Base-by-base conservation (phyloP, 2,888 invertebrate species). In the Pseudanteris insignis region DNA sequence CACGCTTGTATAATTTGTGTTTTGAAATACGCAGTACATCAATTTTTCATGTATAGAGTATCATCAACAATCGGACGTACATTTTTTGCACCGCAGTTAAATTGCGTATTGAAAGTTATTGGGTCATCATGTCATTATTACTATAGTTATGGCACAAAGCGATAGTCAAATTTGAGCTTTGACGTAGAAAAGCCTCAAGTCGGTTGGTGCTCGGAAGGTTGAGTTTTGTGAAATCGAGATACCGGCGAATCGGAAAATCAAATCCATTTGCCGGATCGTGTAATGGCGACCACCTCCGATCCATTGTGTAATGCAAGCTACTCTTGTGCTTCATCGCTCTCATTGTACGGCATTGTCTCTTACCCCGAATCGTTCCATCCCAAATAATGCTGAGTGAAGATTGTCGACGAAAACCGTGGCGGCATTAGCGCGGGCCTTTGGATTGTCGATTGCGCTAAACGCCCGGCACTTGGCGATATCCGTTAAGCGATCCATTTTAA, bases 321-420 rank as follows among this genome's bases (percentile, higher is more conserved):
- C 50, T 46, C 36, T 50, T 32, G 50, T 36, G 50, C 51, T 47
- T 46, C 46, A 62, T 55, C 48, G 44, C 26, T 12, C 50, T 62
- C 61, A 62, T 55, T 50, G 55, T 55, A 6, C 33, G 9, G 50
- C 55, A 46, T 55, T 61, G 61, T 62, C 55, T 62, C 32, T 46
- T 40, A 44, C 29, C 14, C 54, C 34, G 55, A 61, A 61, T 61
- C 41, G 48, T 29, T 33, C 47, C 26, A 48, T 41, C 44, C 18
- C 28, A 9, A 48, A 48, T 46, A 34, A 51, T 34, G 37, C 34
- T 26, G 30, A 60, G 47, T 38, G 54, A 61, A 53, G 44, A 44
- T 53, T 15, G 14, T 36, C 9, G 12, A 8, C 21, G 13, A 30
- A 25, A 25, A 38, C 33, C 41, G 41, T 14, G 24, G 13, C 14